A percentile compares a stretch with the other conserved stretches of the same genome.
phyloP scores from a whole-genome alignment of 2,797 vertebrate genomes.

The Menidia menidia region DNA sequence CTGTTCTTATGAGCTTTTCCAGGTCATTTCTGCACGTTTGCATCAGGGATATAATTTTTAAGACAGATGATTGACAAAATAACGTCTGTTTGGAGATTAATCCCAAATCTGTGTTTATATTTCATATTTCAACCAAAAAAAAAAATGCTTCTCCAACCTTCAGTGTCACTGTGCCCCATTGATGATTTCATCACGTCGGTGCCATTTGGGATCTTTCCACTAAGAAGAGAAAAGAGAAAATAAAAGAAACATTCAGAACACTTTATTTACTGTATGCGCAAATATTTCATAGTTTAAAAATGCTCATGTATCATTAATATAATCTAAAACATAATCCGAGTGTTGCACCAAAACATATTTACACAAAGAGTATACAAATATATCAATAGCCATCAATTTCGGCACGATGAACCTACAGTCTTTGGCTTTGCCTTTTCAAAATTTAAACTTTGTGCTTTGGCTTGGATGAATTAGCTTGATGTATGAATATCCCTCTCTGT shows the following conservation, averaged over 20 bases:
- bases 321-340: no score
- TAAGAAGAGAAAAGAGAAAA: constrained; percentile 55
- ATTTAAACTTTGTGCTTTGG: not conserved
- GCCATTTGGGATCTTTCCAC: constrained; percentile 94
- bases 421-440: not conserved
- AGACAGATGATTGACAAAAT: not conserved
- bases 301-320: no score
- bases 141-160: constrained; percentile 82
- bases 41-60: constrained; percentile 22
- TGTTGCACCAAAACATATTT: no score
- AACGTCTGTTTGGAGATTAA: no score
- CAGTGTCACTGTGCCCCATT: constrained; percentile 84
- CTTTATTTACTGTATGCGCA: no score
- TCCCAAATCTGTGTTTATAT: no score
- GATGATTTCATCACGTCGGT: constrained; percentile 83
- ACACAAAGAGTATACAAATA: no score
- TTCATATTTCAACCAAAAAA: not conserved
- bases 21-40: constrained; percentile 3
- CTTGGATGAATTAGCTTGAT: not conserved
- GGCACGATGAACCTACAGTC: no score
- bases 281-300: no score
- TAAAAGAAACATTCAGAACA: not conserved
- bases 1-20: not conserved
- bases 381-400: no score
- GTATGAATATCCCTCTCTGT: not conserved